A percentile compares a stretch with the other conserved stretches of the same genome.
Conservation (phyloP, 2,888 invertebrate species). For the Dascillus cervinus region DNA sequence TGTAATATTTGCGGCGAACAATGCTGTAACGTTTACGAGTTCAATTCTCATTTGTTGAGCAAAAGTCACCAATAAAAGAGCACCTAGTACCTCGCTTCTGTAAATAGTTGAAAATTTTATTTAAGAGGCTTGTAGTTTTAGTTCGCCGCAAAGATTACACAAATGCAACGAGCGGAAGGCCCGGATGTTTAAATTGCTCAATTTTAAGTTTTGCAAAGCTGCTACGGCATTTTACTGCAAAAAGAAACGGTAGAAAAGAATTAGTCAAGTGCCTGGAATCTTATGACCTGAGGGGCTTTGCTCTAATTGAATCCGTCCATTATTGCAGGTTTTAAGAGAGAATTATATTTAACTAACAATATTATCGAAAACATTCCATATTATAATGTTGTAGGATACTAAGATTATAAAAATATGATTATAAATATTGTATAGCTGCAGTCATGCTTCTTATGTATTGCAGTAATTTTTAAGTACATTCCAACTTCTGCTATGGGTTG, state of each 20-base stretch:
- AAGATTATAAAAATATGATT: constrained; percentile 6
- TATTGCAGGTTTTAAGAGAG: constrained; percentile 10
- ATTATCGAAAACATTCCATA: no score
- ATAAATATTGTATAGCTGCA: constrained; percentile 10
- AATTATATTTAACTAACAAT: constrained; percentile 11
- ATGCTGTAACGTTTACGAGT: constrained; percentile 92
- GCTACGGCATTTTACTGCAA: constrained; percentile 14
- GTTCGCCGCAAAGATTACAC: background rate
- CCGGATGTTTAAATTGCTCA: background rate
- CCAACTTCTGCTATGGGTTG: no score
- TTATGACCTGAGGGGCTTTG: constrained; percentile 10
- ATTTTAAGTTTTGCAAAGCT: background rate
- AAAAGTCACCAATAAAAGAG: constrained; percentile 68
- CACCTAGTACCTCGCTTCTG: background rate
- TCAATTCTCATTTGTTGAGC: constrained; percentile 91
- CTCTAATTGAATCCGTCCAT: constrained; percentile 14
- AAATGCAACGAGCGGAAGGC: background rate
- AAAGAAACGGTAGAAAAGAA: constrained; percentile 4
- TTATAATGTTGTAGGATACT: no score
- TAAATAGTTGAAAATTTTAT: background rate
- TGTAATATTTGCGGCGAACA: constrained; percentile 96
- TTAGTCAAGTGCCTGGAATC: no score
- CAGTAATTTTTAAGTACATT: background rate
- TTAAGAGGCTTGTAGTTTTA: background rate
- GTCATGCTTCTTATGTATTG: background rate